Percentiles rank a stretch among this genome's conserved stretches.
Conservation (phyloP, 2,797 vertebrate genomes). For the Atherinosoma microstoma region DNA sequence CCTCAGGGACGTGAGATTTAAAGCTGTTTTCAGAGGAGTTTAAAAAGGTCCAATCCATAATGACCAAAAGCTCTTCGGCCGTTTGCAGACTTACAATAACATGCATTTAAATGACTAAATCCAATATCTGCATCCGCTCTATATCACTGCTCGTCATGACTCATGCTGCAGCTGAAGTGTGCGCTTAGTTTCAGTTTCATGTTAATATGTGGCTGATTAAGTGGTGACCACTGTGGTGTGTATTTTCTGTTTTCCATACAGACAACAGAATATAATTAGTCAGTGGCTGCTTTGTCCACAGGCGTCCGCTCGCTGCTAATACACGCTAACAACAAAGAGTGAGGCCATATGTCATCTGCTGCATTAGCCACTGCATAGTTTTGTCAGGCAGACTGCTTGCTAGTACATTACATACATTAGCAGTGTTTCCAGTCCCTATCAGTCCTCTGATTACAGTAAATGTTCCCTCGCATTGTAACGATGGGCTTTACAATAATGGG, state of each 20-base stretch:
- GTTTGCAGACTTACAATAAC: constrained; percentile 65
- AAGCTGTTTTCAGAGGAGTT: constrained; percentile 48
- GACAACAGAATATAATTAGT: constrained; percentile 65
- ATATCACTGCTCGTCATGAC: constrained; percentile 60
- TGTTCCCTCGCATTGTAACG: constrained; percentile 64
- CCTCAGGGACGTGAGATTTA: constrained; percentile 41
- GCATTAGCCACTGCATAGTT: constrained; percentile 62
- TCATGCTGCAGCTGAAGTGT: constrained; percentile 36
- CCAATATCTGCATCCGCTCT: constrained; percentile 49
- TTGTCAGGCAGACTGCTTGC: constrained; percentile 60
- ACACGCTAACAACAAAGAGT: constrained; percentile 70
- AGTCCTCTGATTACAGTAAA: constrained; percentile 75
- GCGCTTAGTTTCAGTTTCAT: constrained; percentile 40
- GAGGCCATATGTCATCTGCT: constrained; percentile 70
- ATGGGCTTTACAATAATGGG: constrained; percentile 80
- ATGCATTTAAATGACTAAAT: constrained; percentile 55
- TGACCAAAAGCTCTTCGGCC: constrained; percentile 53
- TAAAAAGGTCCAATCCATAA: constrained; percentile 59
- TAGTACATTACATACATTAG: constrained; percentile 78
- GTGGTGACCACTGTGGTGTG: constrained; percentile 35
- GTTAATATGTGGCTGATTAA: constrained; percentile 58
- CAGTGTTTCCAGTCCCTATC: constrained; percentile 67
- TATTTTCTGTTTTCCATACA: constrained; percentile 48
- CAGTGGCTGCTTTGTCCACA: constrained; percentile 40
- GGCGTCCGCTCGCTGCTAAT: constrained; percentile 54